Conservation (phyloP, 1,140 invertebrate species). For the Cyrtorhinus lividipennis region DNA sequence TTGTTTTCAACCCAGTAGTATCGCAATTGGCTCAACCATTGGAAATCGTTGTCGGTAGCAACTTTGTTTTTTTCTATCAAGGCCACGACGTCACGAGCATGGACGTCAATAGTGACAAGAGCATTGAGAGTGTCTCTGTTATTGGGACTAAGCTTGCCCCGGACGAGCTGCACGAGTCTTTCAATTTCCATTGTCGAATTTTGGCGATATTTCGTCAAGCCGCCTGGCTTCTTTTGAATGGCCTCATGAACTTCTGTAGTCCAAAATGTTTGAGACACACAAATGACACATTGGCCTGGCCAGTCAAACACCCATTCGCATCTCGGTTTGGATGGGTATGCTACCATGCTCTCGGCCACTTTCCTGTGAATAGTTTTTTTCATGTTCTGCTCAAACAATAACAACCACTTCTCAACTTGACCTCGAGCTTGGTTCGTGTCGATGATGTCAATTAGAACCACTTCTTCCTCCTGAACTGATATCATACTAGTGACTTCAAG, state of each 20-base stretch:
- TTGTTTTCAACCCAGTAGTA: constrained; percentile 85
- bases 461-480: constrained; percentile 75
- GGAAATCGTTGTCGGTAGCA: constrained; percentile 60
- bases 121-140: constrained; percentile 81
- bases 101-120: constrained; percentile 81
- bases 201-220: constrained; percentile 39
- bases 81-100: constrained; percentile 72
- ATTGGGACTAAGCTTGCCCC: constrained; percentile 71
- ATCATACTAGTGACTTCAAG: constrained; percentile 81
- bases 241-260: constrained; percentile 67
- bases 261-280: constrained; percentile 78
- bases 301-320: constrained; percentile 72
- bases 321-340: constrained; percentile 48
- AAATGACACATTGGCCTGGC: constrained; percentile 79
- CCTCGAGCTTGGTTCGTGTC: constrained; percentile 78
- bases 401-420: constrained; percentile 93
- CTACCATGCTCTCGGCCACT: constrained; percentile 38
- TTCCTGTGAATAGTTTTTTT: constrained; percentile 63
- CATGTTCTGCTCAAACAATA: constrained; percentile 83
- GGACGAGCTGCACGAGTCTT: constrained; percentile 71
- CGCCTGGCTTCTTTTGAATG: constrained; percentile 39
- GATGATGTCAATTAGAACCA: constrained; percentile 61
- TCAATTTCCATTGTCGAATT: constrained; percentile 54
- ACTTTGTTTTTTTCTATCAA: constrained; percentile 54
- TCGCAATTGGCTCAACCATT: constrained; percentile 79